phyloP scores from a whole-genome alignment of 2,888 invertebrate genomes.

The Bugulina stolonifera region DNA sequence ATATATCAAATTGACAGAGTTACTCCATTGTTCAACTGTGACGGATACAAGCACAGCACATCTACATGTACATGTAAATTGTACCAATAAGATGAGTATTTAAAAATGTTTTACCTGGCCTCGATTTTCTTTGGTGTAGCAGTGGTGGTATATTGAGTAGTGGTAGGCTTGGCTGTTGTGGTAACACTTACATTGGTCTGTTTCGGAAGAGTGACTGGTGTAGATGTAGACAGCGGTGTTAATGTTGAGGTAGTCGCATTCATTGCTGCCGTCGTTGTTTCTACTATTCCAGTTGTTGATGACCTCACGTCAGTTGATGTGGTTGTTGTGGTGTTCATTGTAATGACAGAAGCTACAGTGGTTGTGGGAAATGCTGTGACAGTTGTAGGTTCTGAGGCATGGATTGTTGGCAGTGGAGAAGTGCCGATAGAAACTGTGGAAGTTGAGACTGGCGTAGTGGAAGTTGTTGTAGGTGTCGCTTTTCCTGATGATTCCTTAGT shows the following conservation, averaged over 20 bases:
- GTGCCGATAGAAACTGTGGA: background rate
- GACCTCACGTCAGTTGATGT: too few relatives aligned
- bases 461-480: slow-evolving; percentile 18
- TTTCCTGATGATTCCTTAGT: slow-evolving; percentile 19
- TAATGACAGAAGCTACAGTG: background rate
- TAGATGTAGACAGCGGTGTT: background rate
- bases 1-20: too few relatives aligned
- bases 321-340: background rate
- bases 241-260: background rate
- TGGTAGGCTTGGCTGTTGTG: slow-evolving; percentile 26
- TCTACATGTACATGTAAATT: too few relatives aligned
- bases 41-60: too few relatives aligned
- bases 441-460: slow-evolving; percentile 16
- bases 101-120: too few relatives aligned
- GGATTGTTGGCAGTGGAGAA: too few relatives aligned
- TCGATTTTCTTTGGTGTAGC: too few relatives aligned
- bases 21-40: too few relatives aligned
- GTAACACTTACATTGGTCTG: background rate
- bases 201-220: background rate
- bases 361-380: background rate
- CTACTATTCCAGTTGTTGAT: too few relatives aligned
- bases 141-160: slow-evolving; percentile 16
- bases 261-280: too few relatives aligned
- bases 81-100: too few relatives aligned
- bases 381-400: background rate